Evolutionary conservation across 2,113 vertebrate species (phyloP), one percentile per base, ranked within the genome.

Genomic region (Macquaria ambigua): DNA sequence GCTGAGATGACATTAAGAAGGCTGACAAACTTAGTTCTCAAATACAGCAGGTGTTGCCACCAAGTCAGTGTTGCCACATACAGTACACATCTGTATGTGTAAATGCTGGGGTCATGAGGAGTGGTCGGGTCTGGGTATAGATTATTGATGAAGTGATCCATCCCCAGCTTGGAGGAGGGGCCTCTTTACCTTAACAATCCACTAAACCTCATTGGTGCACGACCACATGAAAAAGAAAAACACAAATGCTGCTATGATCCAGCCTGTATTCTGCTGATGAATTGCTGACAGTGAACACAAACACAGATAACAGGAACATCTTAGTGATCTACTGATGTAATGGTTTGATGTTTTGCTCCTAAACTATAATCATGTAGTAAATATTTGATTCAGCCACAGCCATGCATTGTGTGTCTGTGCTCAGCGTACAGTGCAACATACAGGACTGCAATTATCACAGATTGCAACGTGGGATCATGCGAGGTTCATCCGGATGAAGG

Each of bases 91-190:
- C 43, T 39, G n/a, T 31, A 43, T 25, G 46, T 34, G 34, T 21
- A 41, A 21, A 53, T 16, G 66, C n/a, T 5, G 23, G 28, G 72
- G 68, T 81, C 78, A 89, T 1, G 8, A 25, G 39, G 21, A 68
- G 20, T 59, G 82, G 79, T 85, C 82, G 59, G 53, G 20, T 59
- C 41, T 50, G 20, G 8, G 8, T 73, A 56, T 88, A n/a, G 72
- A 80, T 89, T 82, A 93, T 87, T 87, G 79, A 91, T 77, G 31
- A 83, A 66, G 68, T 61, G 68, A 90, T 82, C 77, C 52, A 64
- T 48, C 66, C 28, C 2, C 37, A 43, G 61, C 8, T 50, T 46
- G 74, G 73, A 46, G 86, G 76, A 67, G 62, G 72, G 69, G 63
- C 25, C 12, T 7, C 23, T 14, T 52, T 53, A 20, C 62, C 25